Conservation (phyloP, 2,113 vertebrate genomes). For the Pseudopipra pipra region DNA sequence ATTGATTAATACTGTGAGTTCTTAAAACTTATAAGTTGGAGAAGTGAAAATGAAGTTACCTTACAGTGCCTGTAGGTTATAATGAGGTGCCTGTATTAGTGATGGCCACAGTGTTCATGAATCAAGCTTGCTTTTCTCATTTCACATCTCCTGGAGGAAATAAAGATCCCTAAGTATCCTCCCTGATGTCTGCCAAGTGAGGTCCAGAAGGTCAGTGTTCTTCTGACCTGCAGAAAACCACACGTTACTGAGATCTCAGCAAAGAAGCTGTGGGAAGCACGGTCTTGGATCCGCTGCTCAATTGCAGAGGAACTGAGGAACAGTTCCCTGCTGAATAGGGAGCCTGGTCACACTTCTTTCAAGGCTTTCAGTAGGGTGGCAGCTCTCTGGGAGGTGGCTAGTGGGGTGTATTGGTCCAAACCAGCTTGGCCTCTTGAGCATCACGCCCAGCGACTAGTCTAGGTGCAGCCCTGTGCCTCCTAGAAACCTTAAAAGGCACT, state of each 20-base stretch:
- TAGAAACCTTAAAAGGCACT: background rate
- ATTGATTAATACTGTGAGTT: background rate
- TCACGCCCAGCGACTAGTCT: background rate
- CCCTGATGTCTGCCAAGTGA: background rate
- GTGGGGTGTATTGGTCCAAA: background rate
- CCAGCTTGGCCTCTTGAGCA: background rate
- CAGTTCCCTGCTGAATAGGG: background rate
- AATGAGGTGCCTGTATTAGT: background rate
- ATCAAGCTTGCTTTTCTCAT: background rate
- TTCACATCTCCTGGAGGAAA: background rate
- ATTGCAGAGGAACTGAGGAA: background rate
- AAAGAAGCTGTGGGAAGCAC: background rate
- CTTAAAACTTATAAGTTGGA: background rate
- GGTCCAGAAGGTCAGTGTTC: background rate
- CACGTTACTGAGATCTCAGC: too few relatives aligned
- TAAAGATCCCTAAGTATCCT: background rate
- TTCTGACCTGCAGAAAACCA: background rate
- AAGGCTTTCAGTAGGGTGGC: background rate
- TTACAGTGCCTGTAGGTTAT: background rate
- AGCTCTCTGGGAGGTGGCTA: accelerated
- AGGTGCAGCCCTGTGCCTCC: background rate
- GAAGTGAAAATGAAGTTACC: background rate
- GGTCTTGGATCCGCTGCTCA: background rate
- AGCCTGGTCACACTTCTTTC: accelerated
- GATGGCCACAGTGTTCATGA: background rate